Conservation (phyloP, 2,797 vertebrate species). For the Phaenicophaeus curvirostris region DNA sequence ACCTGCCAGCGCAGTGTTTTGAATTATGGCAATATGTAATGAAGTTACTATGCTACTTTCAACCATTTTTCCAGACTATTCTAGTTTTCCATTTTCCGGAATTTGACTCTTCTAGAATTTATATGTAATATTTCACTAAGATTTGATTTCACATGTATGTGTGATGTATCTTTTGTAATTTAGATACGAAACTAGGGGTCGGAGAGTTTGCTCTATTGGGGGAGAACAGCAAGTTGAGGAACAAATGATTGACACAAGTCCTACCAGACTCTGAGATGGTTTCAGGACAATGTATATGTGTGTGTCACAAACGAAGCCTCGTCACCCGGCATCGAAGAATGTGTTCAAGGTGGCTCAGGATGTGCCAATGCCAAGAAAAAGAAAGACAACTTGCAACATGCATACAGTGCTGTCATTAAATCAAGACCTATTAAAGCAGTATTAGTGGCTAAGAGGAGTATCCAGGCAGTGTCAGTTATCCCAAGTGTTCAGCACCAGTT, state of each 20-base stretch:
- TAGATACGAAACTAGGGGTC: background rate
- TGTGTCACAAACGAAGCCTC: background rate
- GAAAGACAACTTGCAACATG: background rate
- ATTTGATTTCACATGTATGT: background rate
- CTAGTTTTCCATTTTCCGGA: background rate
- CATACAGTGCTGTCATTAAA: background rate
- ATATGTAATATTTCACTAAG: background rate
- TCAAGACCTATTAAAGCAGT: background rate
- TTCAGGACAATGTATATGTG: background rate
- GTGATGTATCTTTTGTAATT: background rate
- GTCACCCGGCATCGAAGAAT: background rate
- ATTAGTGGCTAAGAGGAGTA: background rate
- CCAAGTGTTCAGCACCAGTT: background rate
- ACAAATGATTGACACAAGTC: background rate
- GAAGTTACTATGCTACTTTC: background rate
- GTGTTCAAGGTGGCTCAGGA: background rate
- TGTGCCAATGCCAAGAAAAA: background rate
- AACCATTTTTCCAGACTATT: background rate
- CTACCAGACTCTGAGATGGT: background rate
- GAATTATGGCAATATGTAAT: background rate
- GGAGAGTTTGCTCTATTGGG: background rate
- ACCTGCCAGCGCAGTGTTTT: accelerated
- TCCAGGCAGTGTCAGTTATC: background rate
- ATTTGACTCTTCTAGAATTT: background rate
- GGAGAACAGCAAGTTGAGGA: background rate